Conservation (phyloP, 2,888 invertebrate genomes). For the Eristalinus aeneus region DNA sequence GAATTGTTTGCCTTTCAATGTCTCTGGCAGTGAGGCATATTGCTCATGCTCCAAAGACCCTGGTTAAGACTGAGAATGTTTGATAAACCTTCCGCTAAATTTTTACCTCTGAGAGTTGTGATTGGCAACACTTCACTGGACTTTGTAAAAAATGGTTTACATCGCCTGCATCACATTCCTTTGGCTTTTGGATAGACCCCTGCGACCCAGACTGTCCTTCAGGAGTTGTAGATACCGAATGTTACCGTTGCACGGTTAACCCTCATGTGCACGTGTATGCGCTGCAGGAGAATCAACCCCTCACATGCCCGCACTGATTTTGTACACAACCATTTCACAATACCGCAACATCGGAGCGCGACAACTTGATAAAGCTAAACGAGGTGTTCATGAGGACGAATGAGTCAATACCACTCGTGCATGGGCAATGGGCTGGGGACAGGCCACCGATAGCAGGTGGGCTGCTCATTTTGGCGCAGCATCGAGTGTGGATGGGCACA, state of each 20-base stretch:
- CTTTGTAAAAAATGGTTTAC: too few species aligned
- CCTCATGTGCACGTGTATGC: not conserved
- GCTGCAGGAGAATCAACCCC: not conserved
- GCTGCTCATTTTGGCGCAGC: constrained; percentile 42
- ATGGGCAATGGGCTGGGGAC: constrained; percentile 4
- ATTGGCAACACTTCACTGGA: too few species aligned
- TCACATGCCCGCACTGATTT: constrained; percentile 19
- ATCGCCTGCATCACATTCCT: too few species aligned
- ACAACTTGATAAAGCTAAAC: constrained; percentile 62
- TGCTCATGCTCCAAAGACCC: too few species aligned
- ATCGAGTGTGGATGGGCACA: constrained; percentile 20
- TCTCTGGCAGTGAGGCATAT: too few species aligned
- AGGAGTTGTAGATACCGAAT: not conserved
- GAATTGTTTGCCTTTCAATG: too few species aligned
- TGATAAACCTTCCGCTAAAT: too few species aligned
- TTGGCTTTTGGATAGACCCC: too few species aligned
- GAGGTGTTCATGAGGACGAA: constrained; percentile 62
- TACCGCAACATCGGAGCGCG: constrained; percentile 68
- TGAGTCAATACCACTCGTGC: constrained; percentile 23
- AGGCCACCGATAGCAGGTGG: constrained; percentile 29
- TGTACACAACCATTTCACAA: constrained; percentile 54
- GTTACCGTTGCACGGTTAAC: not conserved
- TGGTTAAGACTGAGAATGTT: too few species aligned
- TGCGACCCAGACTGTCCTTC: not conserved
- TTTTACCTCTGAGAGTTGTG: too few species aligned